phyloP scores from a whole-genome alignment of 2,797 vertebrate species.

The Chaunax sp. region DNA sequence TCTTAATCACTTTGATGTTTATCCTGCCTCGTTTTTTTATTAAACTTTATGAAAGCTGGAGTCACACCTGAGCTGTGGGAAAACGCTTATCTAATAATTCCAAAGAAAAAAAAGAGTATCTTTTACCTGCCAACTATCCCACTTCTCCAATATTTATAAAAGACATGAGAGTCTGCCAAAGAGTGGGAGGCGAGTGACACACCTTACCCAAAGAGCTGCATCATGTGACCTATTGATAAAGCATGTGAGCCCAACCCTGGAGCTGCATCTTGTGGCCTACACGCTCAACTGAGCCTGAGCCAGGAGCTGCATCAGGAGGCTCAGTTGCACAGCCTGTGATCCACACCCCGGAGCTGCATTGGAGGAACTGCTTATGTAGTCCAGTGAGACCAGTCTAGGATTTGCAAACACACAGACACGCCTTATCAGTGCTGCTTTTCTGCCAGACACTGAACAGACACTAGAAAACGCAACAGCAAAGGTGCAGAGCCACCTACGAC shows the following conservation, averaged over 20 bases:
- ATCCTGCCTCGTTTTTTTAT: background rate
- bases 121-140: constrained; percentile 25
- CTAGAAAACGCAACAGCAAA: constrained; percentile 34
- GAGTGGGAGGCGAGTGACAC: constrained; percentile 10
- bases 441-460: constrained; percentile 56
- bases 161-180: constrained; percentile 8
- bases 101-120: background rate
- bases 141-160: constrained; percentile 19
- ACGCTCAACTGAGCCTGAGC: constrained; percentile 18
- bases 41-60: constrained; percentile 15
- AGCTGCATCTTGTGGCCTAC: constrained; percentile 46
- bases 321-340: constrained; percentile 29
- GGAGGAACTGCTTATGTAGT: constrained; percentile 59
- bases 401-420: constrained; percentile 73
- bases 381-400: constrained; percentile 59
- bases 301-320: constrained; percentile 57
- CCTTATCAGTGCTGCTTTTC: constrained; percentile 57
- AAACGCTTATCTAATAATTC: constrained; percentile 14
- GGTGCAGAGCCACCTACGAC: constrained; percentile 13
- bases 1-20: constrained; percentile 2
- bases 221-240: constrained; percentile 34
- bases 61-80: constrained; percentile 7
- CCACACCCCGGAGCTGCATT: constrained; percentile 62
- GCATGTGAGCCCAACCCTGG: constrained; percentile 38
- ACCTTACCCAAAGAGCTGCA: constrained; percentile 32